Base-by-base conservation (phyloP, 2,113 vertebrate genomes). In the Pavo muticus region DNA sequence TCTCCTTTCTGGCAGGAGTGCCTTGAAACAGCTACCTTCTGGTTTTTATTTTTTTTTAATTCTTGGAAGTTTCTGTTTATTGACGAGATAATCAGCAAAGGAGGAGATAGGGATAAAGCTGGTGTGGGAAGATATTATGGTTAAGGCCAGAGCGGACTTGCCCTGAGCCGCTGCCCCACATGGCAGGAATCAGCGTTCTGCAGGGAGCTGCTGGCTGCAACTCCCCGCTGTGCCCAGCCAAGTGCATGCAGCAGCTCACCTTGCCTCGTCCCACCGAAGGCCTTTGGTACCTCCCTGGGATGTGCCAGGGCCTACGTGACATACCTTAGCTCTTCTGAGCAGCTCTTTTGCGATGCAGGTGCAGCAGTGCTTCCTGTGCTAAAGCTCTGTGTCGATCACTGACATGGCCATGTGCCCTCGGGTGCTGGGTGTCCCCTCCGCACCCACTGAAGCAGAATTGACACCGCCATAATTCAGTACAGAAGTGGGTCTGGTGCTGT, bases 31-130 rank as follows among this genome's bases (percentile, higher is more conserved):
- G 61, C 35, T 70, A 40, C 91, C 50, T 84, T 57, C 23, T 50
- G 23, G 21, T 11, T 50, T 47, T 47, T 47, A 54, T 6, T 25
- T 76, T 10, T 1, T 82, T 91, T 42, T 2, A 59, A 59, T 96
- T 96, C 91, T 84, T 65, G 73, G 93, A 95, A 95, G 27, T 69
- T 78, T 23, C 23, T 88, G 76, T 88, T 95, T 94, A 64, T 94
- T 60, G 77, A 64, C n/a, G 25, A 42, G 52, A 39, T 84, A 63
- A 87, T 61, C 67, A 87, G 73, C 73, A 75, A 39, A 63, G 68
- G 30, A 68, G 30, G 20, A 75, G 90, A 61, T 14, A 91, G 54
- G 18, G 71, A 25, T 13, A 65, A 67, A 78, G 65, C 90, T 95
- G 95, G 76, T 40, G 32, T 40, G 75, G 57, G 71, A 59, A 87